These are phyloP conservation scores for Pararge aegeria DNA, from an alignment of 1,140 invertebrate species.

Conservation along the genomic window DNA sequence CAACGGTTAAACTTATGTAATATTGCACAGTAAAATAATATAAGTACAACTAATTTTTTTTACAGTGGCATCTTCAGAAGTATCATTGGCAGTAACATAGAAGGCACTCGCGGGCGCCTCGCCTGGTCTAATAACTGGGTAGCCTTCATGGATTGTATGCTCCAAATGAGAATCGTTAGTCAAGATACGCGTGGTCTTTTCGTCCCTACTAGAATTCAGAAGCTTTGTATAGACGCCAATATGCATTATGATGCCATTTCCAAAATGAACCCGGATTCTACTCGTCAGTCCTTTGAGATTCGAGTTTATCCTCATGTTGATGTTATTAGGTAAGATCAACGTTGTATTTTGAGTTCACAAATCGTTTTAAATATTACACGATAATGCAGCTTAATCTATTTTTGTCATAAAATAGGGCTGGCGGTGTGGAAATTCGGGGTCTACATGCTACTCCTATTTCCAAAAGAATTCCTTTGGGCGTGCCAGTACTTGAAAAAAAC, in stretches of 20 bases:
- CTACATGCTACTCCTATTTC: conserved; percentile 90
- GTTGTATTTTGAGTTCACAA: no score
- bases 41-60: neutral
- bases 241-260: conserved; percentile 82
- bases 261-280: conserved; percentile 75
- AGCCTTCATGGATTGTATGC: conserved; percentile 95
- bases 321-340: conserved; percentile 62
- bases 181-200: conserved; percentile 87
- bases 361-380: no score
- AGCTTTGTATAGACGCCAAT: conserved; percentile 88
- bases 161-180: conserved; percentile 91
- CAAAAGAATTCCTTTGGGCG: conserved; percentile 81
- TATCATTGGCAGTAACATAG: conserved; percentile 77
- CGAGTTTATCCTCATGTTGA: conserved; percentile 66
- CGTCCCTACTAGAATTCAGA: conserved; percentile 92
- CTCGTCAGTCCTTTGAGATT: conserved; percentile 65
- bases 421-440: conserved; percentile 91
- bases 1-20: no score
- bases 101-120: conserved; percentile 68
- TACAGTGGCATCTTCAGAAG: conserved; percentile 85
- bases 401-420: conserved; percentile 78
- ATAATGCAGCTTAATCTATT: neutral
- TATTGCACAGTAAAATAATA: no score
- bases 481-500: conserved; percentile 87
- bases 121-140: conserved; percentile 91